These are phyloP conservation scores for Tribolium freemani DNA, from an alignment of 2,888 invertebrate genomes.

Conservation along the genomic window DNA sequence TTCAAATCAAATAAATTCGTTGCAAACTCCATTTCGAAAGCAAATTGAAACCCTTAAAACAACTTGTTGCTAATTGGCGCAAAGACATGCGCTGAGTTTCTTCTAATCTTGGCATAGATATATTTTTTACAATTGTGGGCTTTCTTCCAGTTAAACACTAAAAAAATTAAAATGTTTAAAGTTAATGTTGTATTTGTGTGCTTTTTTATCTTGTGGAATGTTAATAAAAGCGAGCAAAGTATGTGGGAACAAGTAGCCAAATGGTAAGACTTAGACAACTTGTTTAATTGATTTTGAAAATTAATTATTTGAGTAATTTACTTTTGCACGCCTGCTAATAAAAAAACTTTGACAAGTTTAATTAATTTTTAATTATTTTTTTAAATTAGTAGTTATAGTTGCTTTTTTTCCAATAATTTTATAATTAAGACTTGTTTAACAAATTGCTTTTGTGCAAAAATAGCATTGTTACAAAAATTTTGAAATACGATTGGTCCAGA, in stretches of 20 bases:
- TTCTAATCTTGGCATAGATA: conserved; percentile 13
- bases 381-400: neutral
- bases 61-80: conserved; percentile 41
- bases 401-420: too few species aligned
- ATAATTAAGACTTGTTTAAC: neutral
- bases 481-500: conserved; percentile 32
- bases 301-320: neutral
- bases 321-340: neutral
- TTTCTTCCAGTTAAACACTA: neutral
- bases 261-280: neutral
- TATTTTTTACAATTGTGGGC: conserved; percentile 13
- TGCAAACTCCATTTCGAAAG: neutral
- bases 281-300: neutral
- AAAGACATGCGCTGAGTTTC: conserved; percentile 40
- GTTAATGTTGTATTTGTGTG: neutral
- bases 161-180: conserved; percentile 5
- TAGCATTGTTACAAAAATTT: conserved; percentile 2
- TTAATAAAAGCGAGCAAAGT: neutral
- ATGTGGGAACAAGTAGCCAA: conserved; percentile 1
- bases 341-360: neutral
- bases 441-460: neutral
- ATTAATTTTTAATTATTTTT: neutral
- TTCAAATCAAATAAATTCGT: neutral
- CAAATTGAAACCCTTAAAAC: conserved; percentile 16
- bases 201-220: neutral